Conservation (phyloP, 2,113 vertebrate genomes). For the Geococcyx californianus region DNA sequence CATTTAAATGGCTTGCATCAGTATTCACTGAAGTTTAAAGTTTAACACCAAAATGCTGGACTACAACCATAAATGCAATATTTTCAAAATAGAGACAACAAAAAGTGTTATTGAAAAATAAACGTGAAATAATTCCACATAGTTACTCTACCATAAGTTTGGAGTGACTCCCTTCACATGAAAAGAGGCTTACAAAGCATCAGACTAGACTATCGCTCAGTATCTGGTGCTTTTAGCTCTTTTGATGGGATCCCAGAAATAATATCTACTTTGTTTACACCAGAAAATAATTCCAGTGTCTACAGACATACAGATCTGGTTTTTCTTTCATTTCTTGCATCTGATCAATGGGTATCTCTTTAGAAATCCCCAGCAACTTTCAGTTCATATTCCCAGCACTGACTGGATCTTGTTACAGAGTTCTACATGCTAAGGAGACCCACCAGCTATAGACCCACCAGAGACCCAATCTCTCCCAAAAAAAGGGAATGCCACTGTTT, state of each 20-base stretch:
- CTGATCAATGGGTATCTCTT: neutral
- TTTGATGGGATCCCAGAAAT: neutral
- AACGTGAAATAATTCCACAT: neutral
- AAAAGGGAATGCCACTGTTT: fast-evolving
- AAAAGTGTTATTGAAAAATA: neutral
- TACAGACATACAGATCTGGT: neutral
- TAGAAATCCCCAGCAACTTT: neutral
- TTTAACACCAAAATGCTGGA: neutral
- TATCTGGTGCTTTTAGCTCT: neutral
- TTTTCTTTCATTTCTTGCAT: neutral
- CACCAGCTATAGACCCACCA: neutral
- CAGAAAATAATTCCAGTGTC: neutral
- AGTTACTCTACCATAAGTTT: neutral
- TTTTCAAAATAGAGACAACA: neutral
- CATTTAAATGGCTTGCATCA: neutral
- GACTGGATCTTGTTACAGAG: neutral
- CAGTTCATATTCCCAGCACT: neutral
- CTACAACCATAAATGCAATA: neutral
- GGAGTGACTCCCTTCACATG: neutral
- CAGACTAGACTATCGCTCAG: neutral
- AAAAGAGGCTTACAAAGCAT: neutral
- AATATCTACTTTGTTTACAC: neutral
- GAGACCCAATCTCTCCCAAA: fast-evolving
- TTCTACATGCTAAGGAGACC: neutral
- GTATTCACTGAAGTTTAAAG: neutral